Conservation (phyloP, 2,888 invertebrate species). For the Pedicia rivosa region DNA sequence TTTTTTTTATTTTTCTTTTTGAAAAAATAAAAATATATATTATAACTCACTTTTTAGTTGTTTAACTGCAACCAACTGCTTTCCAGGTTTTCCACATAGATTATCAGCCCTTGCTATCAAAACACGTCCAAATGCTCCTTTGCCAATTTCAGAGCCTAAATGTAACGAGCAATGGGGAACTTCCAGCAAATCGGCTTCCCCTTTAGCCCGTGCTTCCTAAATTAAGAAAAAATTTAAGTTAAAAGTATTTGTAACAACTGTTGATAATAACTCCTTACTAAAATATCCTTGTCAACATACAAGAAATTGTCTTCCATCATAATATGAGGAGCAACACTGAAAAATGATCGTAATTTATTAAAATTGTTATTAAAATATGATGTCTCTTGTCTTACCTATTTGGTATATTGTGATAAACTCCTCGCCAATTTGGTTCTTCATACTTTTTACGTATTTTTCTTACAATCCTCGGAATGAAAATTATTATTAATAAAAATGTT, state of each 20-base stretch:
- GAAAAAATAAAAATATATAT: no score
- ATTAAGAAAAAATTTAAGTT: neutral
- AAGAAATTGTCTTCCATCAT: slow-evolving; percentile 39
- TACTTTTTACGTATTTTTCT: slow-evolving; percentile 5
- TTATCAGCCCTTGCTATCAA: slow-evolving; percentile 45
- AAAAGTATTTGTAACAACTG: no score
- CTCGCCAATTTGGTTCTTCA: slow-evolving; percentile 12
- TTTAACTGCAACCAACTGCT: slow-evolving; percentile 52
- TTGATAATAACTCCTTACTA: slow-evolving; percentile 26
- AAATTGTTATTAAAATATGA: neutral
- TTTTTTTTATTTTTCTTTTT: no score
- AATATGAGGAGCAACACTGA: slow-evolving; percentile 16
- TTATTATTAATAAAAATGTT: slow-evolving; percentile 3
- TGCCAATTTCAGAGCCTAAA: slow-evolving; percentile 39
- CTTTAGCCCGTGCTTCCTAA: slow-evolving; percentile 22
- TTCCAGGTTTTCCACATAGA: slow-evolving; percentile 32
- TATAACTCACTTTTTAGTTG: slow-evolving; percentile 50
- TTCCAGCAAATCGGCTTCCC: slow-evolving; percentile 24
- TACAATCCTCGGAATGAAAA: slow-evolving; percentile 5
- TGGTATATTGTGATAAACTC: slow-evolving; percentile 15
- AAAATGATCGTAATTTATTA: neutral
- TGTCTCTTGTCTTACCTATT: slow-evolving; percentile 14
- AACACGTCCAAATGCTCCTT: slow-evolving; percentile 62
- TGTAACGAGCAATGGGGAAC: slow-evolving; percentile 21
- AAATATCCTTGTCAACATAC: slow-evolving; percentile 38